Percentiles rank a stretch among this genome's conserved stretches.
Conservation (phyloP, 2,888 invertebrate genomes). For the Aleiodes leptofemur region DNA sequence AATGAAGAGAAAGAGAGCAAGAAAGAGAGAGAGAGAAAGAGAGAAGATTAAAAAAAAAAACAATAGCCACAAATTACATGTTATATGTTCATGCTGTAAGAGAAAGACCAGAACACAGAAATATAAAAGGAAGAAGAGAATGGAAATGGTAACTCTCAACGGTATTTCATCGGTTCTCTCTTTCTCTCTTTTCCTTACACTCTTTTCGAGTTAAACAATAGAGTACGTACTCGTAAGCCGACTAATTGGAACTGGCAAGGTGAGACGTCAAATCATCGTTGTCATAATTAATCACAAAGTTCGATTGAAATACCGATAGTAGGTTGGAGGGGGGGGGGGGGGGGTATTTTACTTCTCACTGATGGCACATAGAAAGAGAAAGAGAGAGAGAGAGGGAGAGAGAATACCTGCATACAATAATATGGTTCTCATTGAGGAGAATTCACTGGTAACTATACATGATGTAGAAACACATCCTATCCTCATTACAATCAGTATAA, state of each 20-base stretch:
- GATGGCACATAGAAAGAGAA: neutral
- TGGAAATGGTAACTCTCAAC: conserved; percentile 19
- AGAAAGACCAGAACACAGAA: neutral
- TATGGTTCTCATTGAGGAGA: conserved; percentile 1
- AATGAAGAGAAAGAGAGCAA: conserved; percentile 23
- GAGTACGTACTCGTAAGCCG: conserved; percentile 7
- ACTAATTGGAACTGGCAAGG: conserved; percentile 38
- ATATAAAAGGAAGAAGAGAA: neutral
- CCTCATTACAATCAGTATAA: conserved; percentile 36
- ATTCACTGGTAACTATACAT: conserved; percentile 4
- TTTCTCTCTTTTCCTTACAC: neutral
- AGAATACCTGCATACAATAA: too few species aligned
- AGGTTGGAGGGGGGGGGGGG: neutral
- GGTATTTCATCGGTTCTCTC: conserved; percentile 16
- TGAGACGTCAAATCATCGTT: conserved; percentile 41
- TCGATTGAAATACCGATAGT: conserved; percentile 36
- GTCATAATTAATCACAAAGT: conserved; percentile 46
- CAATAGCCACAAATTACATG: conserved; percentile 33
- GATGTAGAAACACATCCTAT: conserved; percentile 2
- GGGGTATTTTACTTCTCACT: neutral
- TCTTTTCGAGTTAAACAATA: conserved; percentile 23
- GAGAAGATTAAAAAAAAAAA: conserved; percentile 12
- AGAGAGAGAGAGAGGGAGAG: too few species aligned
- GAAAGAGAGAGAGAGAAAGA: neutral
- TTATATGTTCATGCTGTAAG: conserved; percentile 15